Percentiles rank a stretch among this genome's conserved stretches.
These are phyloP conservation scores for Peromyscus leucopus DNA, from an alignment of 2,113 vertebrate genomes.

Conservation along the genomic window DNA sequence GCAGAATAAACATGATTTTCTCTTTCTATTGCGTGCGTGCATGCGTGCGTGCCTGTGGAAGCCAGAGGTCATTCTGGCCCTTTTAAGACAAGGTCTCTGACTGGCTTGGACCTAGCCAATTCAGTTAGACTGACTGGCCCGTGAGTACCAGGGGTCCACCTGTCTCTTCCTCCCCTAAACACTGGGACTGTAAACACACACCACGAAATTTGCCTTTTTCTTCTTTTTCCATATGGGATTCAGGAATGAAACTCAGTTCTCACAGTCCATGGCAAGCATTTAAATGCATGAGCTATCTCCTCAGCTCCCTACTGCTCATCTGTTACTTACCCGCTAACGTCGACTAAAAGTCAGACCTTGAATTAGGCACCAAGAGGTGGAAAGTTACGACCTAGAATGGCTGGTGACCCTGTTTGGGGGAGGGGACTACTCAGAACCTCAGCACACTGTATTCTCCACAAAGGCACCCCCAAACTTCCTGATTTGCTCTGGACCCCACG, in stretches of 20 bases:
- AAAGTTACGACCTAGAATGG: background rate
- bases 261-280: background rate
- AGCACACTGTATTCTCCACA: background rate
- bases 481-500: conserved; percentile 58
- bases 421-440: background rate
- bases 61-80: background rate
- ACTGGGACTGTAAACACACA: background rate
- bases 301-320: background rate
- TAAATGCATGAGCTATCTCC: no score
- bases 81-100: background rate
- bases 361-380: background rate
- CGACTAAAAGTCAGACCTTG: background rate
- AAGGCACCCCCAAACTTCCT: background rate
- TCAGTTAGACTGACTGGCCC: background rate
- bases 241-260: background rate
- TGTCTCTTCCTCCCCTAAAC: background rate
- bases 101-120: background rate
- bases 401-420: background rate
- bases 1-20: background rate
- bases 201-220: no score
- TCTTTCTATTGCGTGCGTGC: background rate
- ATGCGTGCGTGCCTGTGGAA: no score
- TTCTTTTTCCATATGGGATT: background rate
- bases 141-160: background rate
- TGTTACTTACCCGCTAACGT: background rate